Conservation (phyloP, 30 jellyfish, hydroid and myxozoan genomes). For the Aurelia sp. region DNA sequence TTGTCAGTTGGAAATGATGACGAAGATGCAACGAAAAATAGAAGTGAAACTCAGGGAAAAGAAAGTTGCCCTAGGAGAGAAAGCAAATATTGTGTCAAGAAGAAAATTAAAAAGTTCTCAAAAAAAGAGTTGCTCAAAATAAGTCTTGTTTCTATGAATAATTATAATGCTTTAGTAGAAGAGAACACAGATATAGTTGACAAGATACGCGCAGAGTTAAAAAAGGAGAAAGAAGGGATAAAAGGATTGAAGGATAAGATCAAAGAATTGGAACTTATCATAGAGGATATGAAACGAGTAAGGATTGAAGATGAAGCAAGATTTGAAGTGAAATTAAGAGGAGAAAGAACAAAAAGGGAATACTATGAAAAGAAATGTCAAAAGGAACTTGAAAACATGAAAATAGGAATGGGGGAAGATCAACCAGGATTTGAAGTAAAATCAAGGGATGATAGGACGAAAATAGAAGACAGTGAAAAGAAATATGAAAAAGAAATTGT, state of each 20-base stretch:
- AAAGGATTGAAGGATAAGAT: not conserved
- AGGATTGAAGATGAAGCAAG: not conserved
- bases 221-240: not conserved
- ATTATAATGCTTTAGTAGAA: not conserved
- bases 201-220: not conserved
- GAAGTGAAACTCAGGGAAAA: not conserved
- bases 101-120: not conserved
- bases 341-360: too few species aligned
- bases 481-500: too few species aligned
- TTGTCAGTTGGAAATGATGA: too few species aligned
- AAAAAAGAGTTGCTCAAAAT: not conserved
- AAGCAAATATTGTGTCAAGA: not conserved
- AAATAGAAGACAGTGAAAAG: too few species aligned
- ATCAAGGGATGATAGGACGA: too few species aligned
- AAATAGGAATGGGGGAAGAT: too few species aligned
- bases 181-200: not conserved
- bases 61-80: not conserved
- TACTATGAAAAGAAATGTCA: too few species aligned
- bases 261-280: not conserved
- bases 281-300: not conserved
- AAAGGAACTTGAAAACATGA: too few species aligned
- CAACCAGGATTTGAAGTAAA: too few species aligned
- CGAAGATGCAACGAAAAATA: not conserved
- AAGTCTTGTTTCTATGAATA: constrained; percentile 3
- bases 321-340: too few species aligned